phyloP scores from a whole-genome alignment of 2,797 vertebrate genomes.

The Gallinago nigripennis region DNA sequence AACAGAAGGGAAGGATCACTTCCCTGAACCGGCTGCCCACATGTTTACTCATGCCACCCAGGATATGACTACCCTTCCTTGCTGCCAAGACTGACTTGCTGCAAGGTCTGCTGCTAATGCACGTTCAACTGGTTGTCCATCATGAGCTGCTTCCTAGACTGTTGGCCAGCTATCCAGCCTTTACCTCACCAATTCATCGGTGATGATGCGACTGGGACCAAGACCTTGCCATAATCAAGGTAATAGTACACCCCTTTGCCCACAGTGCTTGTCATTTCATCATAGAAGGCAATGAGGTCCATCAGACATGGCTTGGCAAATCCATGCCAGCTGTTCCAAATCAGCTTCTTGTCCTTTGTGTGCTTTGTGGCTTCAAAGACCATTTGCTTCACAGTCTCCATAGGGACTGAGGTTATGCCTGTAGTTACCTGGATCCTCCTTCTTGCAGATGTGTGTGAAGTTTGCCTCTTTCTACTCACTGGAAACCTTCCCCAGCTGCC shows the following conservation, averaged over 20 bases:
- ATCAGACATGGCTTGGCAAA: background rate
- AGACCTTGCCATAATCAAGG: background rate
- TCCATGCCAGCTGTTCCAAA: background rate
- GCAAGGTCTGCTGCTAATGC: background rate
- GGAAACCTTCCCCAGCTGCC: background rate
- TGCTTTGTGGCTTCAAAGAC: background rate
- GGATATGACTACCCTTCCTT: background rate
- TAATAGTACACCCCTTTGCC: no score
- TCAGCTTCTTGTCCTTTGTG: background rate
- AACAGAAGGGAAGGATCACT: background rate
- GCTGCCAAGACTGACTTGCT: background rate
- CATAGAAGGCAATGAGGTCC: background rate
- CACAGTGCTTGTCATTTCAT: background rate
- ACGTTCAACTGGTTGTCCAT: background rate
- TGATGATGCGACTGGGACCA: background rate
- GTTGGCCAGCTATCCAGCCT: background rate
- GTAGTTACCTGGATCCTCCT: background rate
- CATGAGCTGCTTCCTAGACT: background rate
- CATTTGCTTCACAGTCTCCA: background rate
- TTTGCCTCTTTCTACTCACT: background rate
- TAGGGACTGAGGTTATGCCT: background rate
- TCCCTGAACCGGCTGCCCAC: background rate
- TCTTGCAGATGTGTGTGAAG: background rate
- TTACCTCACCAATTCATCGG: background rate
- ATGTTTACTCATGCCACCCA: background rate